Conservation (phyloP, 2,113 vertebrate species). For the Mirounga angustirostris region DNA sequence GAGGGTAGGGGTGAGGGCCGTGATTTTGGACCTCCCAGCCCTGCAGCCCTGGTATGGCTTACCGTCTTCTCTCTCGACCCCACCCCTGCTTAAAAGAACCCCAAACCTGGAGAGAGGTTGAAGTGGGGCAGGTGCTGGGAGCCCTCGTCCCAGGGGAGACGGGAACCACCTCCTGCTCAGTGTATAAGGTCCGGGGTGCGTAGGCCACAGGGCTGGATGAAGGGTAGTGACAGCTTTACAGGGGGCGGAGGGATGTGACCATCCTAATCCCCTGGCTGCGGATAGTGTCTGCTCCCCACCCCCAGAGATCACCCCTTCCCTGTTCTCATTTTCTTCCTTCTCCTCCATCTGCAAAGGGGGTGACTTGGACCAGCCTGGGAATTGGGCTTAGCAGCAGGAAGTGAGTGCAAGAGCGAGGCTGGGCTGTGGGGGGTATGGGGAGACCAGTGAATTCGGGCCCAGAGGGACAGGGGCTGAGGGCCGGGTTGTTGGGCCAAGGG, state of each 20-base stretch:
- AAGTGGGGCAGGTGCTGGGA: too few species aligned
- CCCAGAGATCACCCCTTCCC: background rate
- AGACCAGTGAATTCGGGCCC: background rate
- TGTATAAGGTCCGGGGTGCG: background rate
- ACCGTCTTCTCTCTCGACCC: background rate
- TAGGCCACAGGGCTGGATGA: background rate
- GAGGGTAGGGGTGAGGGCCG: background rate
- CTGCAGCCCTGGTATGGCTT: background rate
- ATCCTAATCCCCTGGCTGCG: background rate
- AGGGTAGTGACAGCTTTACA: background rate
- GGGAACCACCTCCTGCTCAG: background rate
- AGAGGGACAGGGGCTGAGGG: background rate
- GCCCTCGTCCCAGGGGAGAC: background rate
- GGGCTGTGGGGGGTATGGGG: fast-evolving
- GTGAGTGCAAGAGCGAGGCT: too few species aligned
- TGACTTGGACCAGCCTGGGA: background rate
- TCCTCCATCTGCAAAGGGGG: background rate
- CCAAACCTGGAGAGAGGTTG: background rate
- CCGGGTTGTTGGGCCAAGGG: background rate
- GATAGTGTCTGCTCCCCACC: background rate
- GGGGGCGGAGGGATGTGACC: background rate
- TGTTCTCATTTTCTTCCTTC: background rate
- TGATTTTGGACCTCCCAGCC: background rate
- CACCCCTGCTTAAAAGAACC: background rate
- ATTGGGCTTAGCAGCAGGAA: background rate